Evolutionary conservation across 1,140 invertebrate species (phyloP), one percentile per base, ranked within the genome.

Genomic region (Drosophila jambulina): DNA sequence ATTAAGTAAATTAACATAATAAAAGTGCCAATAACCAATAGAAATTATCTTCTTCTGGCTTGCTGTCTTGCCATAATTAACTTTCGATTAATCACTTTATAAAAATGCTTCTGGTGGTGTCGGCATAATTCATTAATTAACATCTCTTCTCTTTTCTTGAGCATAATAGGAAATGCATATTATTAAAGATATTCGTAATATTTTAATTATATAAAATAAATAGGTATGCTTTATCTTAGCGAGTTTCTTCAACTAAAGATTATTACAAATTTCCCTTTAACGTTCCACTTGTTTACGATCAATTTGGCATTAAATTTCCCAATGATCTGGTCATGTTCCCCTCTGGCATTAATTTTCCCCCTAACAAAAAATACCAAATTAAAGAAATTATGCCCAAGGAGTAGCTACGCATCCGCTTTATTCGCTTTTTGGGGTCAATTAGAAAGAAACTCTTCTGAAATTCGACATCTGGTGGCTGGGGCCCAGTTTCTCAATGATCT

Each of bases 401-500:
- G 51, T 36, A 36, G 32, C 51, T 17, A 54, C 0, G 19, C 19
- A 36, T 10, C 4, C 12, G 49, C 9, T 53, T 13, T 32, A 54
- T 32, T 54, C 19, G 9, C 19, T 54, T 56, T 56, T 56, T 25
- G 0, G 51, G 32, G 51, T 54, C 51, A 54, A 38, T 54, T 36
- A 23, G 21, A 46, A n/a, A 9, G 36, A 23, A 36, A 19, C 32
- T 17, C 32, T 36, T 21, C 51, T 53, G 29, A 53, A 53, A 32
- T 19, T 13, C 51, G 2, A 54, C 32, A 54, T 23, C 51, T 56
- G 53, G 2, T 25, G 53, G 21, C 36, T n/a, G 12, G 21, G 6
- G 23, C 53, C 53, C 53, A 25, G 53, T 75, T 75, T 75, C 56
- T 36, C 40, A 68, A 61, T 59, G 21, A 75, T 74, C 58, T 75